Percentiles rank a stretch among this genome's conserved stretches.
Evolutionary conservation across 2,113 vertebrate genomes (phyloP).

Genomic region (Hippopotamus amphibius): DNA sequence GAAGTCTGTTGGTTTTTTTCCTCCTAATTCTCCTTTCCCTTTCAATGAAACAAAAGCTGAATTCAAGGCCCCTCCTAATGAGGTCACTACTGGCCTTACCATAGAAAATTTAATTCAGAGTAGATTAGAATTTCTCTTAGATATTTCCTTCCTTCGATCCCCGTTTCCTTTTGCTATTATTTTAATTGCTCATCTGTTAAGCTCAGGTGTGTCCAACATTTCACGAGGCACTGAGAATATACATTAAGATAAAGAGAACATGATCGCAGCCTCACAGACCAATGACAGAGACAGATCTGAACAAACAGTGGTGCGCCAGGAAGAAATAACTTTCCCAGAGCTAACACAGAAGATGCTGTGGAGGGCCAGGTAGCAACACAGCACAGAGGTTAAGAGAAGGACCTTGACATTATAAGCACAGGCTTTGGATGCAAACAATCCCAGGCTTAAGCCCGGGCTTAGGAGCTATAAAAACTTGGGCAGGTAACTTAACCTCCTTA

Average conservation of each 20-base stretch:
- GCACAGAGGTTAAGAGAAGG: not conserved
- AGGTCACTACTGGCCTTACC: not conserved
- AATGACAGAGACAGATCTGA: not conserved
- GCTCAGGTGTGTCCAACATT: not conserved
- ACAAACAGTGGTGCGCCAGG: too few species aligned
- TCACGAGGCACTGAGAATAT: not conserved
- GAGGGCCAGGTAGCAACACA: not conserved
- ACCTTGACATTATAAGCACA: not conserved
- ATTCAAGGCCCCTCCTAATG: not conserved
- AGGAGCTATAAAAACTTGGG: not conserved
- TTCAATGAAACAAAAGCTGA: not conserved
- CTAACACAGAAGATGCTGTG: rapidly evolving
- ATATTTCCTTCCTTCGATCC: not conserved
- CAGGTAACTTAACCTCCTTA: not conserved
- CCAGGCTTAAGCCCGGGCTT: not conserved
- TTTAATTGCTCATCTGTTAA: not conserved
- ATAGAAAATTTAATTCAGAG: not conserved
- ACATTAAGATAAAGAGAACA: not conserved
- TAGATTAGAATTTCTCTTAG: not conserved
- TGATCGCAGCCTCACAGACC: not conserved
- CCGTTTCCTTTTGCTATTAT: not conserved
- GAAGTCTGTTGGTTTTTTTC: not conserved
- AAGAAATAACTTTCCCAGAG: not conserved
- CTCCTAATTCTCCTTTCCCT: not conserved
- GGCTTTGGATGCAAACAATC: not conserved